A percentile compares a stretch with the other conserved stretches of the same genome.
These are phyloP conservation scores for Ptychoptera contaminata DNA, from an alignment of 2,888 invertebrate genomes.

Conservation along the genomic window DNA sequence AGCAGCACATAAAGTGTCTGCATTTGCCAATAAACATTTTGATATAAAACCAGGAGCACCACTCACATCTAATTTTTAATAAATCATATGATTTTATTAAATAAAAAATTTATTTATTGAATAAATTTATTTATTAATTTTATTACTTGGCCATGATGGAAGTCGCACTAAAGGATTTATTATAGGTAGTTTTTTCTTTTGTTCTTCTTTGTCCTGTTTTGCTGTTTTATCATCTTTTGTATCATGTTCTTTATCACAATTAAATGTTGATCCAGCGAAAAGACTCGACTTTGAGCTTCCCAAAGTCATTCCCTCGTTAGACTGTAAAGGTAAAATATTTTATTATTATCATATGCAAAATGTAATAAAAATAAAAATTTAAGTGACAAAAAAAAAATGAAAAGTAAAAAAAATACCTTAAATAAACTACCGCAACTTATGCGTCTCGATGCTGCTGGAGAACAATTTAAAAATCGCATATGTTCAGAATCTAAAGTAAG, in stretches of 20 bases:
- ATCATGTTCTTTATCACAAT: conserved; percentile 21
- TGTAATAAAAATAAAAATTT: background rate
- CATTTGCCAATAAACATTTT: conserved; percentile 87
- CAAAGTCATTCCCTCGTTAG: conserved; percentile 32
- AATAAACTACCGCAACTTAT: conserved; percentile 84
- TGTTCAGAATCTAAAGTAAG: conserved; percentile 46
- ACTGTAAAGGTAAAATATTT: conserved; percentile 16
- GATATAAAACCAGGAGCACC: conserved; percentile 78
- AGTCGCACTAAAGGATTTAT: conserved; percentile 77
- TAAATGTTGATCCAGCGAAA: conserved; percentile 19
- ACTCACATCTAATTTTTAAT: conserved; percentile 38
- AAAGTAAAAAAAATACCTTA: conserved; percentile 37
- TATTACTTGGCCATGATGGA: conserved; percentile 71
- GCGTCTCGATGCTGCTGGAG: conserved; percentile 71
- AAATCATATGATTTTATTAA: no score
- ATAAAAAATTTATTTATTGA: no score
- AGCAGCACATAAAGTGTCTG: conserved; percentile 89
- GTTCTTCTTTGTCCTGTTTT: conserved; percentile 29
- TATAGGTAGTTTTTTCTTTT: conserved; percentile 63
- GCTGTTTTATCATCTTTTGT: conserved; percentile 24
- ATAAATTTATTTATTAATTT: conserved; percentile 1
- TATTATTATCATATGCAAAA: no score
- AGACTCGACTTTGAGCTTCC: conserved; percentile 38
- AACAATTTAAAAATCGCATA: conserved; percentile 49
- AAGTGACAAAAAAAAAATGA: background rate